Base-by-base conservation (phyloP, 2,113 vertebrate species). In the Oostethus manadensis region DNA sequence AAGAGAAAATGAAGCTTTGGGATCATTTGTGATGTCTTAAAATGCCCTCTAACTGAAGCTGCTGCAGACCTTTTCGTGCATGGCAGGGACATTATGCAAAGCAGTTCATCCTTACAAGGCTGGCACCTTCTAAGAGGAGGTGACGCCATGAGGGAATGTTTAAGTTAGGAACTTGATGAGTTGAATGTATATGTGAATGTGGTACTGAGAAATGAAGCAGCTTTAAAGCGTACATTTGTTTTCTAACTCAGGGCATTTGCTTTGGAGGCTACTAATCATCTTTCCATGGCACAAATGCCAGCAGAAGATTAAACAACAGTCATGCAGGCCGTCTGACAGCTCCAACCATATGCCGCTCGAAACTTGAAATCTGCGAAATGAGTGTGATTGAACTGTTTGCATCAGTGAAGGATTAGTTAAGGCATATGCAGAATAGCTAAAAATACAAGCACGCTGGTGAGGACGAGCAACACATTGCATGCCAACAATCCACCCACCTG, bases 401-500 rank as follows among this genome's bases (percentile, higher is more conserved):
- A 70, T 58, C 55, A 72, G n/a, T 0, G 51, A 58, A 61, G 15
- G 47, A 60, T 64, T 17, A 51, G 6, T 47, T 67, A 26, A 46
- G 16, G 60, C 43, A 44, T 7, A 10, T 46, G 47, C 16, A 38
- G 20, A 47, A 61, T 50, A 56, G 15, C 57, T 62, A 71, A 66
- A 79, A 74, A 73, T 60, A 68, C 49, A 57, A 2, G n/a, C 23
- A 54, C 44, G 35, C 57, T n/a, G 51, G 26, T 16, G 21, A 23
- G 6, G 16, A 62, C 50, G 56, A 69, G 23, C 45, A 48, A 63
- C 48, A 53, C 51, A 74, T 73, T 47, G 38, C 23, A 15, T 40
- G 57, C 75, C 73, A 80, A 64, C 23, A 29, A 49, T 66, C 64
- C 68, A 46, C 74, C 74, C 60, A 80, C 76, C 64, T 79, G 66